phyloP scores from a whole-genome alignment of 2,113 vertebrate genomes.

The Hyperoodon ampullatus region DNA sequence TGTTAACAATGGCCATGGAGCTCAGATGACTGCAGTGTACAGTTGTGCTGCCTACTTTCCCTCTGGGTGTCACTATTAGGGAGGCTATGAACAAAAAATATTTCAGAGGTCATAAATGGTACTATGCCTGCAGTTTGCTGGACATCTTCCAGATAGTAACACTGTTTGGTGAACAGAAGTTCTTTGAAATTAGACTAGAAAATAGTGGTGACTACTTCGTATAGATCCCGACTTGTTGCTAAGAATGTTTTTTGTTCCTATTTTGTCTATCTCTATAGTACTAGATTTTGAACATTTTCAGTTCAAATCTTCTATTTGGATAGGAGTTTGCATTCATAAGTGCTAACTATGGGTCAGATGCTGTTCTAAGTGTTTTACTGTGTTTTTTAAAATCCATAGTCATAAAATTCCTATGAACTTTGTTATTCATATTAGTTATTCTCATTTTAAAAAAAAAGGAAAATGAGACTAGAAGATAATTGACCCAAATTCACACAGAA shows the following conservation, averaged over 20 bases:
- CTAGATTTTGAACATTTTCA: neutral
- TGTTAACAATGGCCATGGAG: neutral
- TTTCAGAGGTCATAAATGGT: neutral
- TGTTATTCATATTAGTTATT: neutral
- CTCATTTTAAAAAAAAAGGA: neutral
- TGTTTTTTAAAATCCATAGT: neutral
- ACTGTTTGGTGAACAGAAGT: neutral
- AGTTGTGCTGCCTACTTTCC: neutral
- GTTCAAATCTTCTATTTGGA: neutral
- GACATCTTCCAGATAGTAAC: neutral
- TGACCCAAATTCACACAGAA: neutral
- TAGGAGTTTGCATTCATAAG: neutral
- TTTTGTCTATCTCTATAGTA: neutral
- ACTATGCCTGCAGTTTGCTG: neutral
- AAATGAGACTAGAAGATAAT: neutral
- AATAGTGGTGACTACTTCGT: neutral
- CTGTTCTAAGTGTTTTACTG: neutral
- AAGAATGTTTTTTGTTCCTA: neutral
- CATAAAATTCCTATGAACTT: neutral
- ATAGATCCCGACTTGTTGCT: neutral
- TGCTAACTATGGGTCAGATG: neutral
- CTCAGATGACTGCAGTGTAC: neutral
- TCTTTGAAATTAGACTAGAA: conserved; percentile 22
- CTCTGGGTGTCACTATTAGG: neutral
- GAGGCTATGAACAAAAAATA: neutral